Evolutionary conservation across 2,797 vertebrate species (phyloP), one percentile per base, ranked within the genome.

Genomic region (Dipus sagitta): DNA sequence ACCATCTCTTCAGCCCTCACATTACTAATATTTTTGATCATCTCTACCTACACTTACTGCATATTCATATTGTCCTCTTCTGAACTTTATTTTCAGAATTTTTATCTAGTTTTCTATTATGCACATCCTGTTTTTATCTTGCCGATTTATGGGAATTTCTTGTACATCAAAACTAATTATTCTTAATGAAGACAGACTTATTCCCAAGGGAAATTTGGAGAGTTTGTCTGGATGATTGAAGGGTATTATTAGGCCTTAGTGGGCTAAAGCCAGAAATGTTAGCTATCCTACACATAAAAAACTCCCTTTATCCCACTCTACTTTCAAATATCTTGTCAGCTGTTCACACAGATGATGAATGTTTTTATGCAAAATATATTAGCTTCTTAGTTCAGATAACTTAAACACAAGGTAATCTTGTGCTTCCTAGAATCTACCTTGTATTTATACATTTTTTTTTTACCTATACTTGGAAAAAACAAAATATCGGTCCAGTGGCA

Each of bases 41-140:
- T 86, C n/a, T 71, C n/a, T 72, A 76, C 28, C 26, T 77, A 54
- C 7, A 64, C 26, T 23, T 65, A 70, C 23, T 94, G 28, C 10
- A 71, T 23, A 93, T n/a, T 85, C 34, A 23, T 82, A 14, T 21
- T 82, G 10, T 42, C 54, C n/a, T 60, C 74, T 24, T 74, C 5
- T 42, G 60, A 87, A 86, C 15, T 42, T 77, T 24, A 28, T 58
- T 79, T 75, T 52, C 30, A 79, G 62, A 67, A 47, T 47, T 23
- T 91, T 95, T 71, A 47, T 52, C 52, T 21, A 75, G 52, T 90
- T 81, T 77, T 52, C 74, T 81, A 42, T 42, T 86, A 70, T 83
- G 13, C 6, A 76, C 15, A 32, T 86, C 21, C 24, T 54, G 3
- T 52, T 82, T 72, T 96, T 65, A 62, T 72, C 68, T 82, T 75